Evolutionary conservation across 2,113 vertebrate genomes (phyloP), one percentile per base, ranked within the genome.

Genomic region (Menura novaehollandiae): DNA sequence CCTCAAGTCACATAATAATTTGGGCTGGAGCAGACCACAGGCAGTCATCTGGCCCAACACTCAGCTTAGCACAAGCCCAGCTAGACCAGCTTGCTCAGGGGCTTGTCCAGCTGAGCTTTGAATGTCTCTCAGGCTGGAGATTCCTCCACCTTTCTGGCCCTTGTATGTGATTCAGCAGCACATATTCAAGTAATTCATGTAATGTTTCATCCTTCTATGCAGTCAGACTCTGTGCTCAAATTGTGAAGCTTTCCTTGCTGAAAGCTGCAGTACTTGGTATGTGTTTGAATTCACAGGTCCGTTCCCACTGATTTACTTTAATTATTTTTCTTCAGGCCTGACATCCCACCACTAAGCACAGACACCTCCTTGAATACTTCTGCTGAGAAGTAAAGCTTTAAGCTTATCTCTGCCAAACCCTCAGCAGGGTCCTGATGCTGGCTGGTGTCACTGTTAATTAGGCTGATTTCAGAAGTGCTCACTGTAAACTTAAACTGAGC

Each of bases 311-410:
- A 75, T 92, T 89, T 82, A 43, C 51, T 94, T 80, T 74, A 91
- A 92, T 97, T 95, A 89, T 90, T 94, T 94, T 95, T 74, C 75
- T 93, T 88, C 88, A 81, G 79, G 76, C 83, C 80, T 78, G 56
- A 26, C 43, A 3, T 90, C 85, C 66, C 73, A 76, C 32, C 78
- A 81, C 63, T 64, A 64, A 75, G 59, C 82, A 72, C 60, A 93
- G 90, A 68, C 73, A 84, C 60, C 66, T 94, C 76, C 64, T 91
- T 62, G 64, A 87, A 72, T 41, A 56, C 58, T 62, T 96, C 69
- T 94, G 64, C 69, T 89, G 93, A 46, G 92, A 77, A 67, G 44
- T 20, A 46, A 93, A 73, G 60, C 85, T 93, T 91, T 64, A 35
- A 87, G 60, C 46, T 93, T 78, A 20, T 78, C 86, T 91, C 83